Conservation (phyloP, 2,888 invertebrate species). For the Tribolium freemani region DNA sequence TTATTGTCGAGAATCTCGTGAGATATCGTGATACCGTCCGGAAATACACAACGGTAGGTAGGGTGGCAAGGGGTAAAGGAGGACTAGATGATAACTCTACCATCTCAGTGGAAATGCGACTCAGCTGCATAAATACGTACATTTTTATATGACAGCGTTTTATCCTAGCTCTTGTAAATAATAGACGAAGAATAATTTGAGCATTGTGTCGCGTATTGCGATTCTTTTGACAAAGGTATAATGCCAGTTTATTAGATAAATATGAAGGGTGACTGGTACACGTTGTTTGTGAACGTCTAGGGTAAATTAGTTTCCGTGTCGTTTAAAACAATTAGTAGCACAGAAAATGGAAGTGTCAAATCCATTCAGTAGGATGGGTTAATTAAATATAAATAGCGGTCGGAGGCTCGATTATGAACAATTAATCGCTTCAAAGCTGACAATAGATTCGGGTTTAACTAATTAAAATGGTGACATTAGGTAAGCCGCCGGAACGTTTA, state of each 20-base stretch:
- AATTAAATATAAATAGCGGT: constrained; percentile 35
- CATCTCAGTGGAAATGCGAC: neutral
- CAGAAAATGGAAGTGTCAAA: constrained; percentile 30
- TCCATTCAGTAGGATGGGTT: constrained; percentile 14
- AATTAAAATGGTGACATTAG: constrained; percentile 25
- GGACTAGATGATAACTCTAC: neutral
- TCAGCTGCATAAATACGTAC: too few relatives aligned
- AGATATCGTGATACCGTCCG: constrained; percentile 8
- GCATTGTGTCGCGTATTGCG: constrained; percentile 1
- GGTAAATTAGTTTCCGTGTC: constrained; percentile 13
- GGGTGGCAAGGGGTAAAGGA: neutral
- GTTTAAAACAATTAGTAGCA: constrained; percentile 19
- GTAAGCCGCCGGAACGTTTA: neutral
- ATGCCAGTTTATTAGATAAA: constrained; percentile 5
- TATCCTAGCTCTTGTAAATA: neutral
- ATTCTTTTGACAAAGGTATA: constrained; percentile 7
- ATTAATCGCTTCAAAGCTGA: constrained; percentile 20
- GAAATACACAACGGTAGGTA: neutral
- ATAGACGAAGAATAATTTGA: constrained; percentile 1
- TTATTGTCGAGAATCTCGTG: constrained; percentile 36
- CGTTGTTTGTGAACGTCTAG: constrained; percentile 18
- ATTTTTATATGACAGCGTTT: too few relatives aligned
- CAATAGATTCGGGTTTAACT: constrained; percentile 1
- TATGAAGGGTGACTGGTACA: constrained; percentile 28
- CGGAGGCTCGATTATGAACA: constrained; percentile 13